Conservation (phyloP, 2,113 vertebrate genomes). For the Myiopsitta monachus region DNA sequence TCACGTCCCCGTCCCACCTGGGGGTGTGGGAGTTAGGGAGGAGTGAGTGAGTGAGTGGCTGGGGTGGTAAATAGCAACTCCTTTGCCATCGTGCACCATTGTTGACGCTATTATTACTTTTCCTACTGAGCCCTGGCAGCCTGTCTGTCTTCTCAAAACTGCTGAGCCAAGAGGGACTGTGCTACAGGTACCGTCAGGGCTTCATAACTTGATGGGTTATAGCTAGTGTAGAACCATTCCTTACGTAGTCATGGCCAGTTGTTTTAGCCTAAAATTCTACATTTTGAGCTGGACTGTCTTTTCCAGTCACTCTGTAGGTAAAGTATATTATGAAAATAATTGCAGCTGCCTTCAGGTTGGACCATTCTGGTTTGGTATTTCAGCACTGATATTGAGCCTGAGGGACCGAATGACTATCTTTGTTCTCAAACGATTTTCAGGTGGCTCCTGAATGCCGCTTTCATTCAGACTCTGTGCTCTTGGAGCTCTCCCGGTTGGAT, state of each 20-base stretch:
- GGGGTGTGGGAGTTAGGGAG: neutral
- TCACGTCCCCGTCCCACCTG: neutral
- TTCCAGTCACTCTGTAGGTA: neutral
- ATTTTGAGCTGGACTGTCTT: neutral
- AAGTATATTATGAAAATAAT: neutral
- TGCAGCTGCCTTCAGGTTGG: neutral
- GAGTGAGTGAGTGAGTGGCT: neutral
- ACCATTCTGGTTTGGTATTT: neutral
- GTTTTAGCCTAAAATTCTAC: neutral
- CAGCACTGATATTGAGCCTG: neutral
- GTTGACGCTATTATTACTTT: neutral
- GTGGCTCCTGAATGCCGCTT: neutral
- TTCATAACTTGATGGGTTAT: neutral
- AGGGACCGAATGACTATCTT: neutral
- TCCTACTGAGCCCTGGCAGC: neutral
- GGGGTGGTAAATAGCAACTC: neutral
- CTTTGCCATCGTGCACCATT: neutral
- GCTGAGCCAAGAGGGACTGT: neutral
- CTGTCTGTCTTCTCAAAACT: neutral
- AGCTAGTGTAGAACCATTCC: neutral
- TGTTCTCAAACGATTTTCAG: neutral
- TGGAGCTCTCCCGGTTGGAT: rapidly evolving
- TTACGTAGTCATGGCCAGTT: neutral
- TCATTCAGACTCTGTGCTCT: neutral
- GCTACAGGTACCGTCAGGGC: neutral